Evolutionary conservation across 1,140 invertebrate species (phyloP).

Genomic region (Armadillidium nasatum): DNA sequence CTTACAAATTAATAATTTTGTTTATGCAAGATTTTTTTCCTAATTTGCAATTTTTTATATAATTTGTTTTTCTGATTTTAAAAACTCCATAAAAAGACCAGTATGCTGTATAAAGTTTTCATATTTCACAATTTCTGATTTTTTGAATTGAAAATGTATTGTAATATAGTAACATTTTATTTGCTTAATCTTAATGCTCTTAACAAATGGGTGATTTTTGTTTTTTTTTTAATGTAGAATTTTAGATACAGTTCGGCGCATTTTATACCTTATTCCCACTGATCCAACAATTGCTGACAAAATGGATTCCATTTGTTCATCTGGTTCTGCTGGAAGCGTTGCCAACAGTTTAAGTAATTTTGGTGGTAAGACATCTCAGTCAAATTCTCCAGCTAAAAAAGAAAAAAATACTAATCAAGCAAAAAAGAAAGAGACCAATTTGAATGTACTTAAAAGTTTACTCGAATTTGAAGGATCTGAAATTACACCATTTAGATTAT

Average conservation of each 20-base stretch:
- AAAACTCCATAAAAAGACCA: too few species aligned
- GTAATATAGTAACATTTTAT: too few species aligned
- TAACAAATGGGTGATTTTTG: background rate
- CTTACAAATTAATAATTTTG: too few species aligned
- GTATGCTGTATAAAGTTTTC: too few species aligned
- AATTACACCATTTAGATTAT: conserved; percentile 54
- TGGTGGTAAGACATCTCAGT: conserved; percentile 46
- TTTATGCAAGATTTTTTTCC: too few species aligned
- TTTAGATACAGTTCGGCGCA: conserved; percentile 51
- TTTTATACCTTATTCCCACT: conserved; percentile 56
- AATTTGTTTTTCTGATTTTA: too few species aligned
- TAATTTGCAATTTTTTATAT: too few species aligned
- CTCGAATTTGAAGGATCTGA: conserved; percentile 50
- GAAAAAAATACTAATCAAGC: conserved; percentile 46
- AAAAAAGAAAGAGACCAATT: conserved; percentile 41
- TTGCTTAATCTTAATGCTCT: background rate
- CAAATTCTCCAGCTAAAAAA: conserved; percentile 46
- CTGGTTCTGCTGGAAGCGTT: conserved; percentile 2
- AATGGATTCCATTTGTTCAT: conserved; percentile 50
- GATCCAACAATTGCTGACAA: conserved; percentile 53
- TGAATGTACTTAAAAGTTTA: conserved; percentile 50
- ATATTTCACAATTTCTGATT: too few species aligned
- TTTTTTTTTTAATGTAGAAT: conserved; percentile 49
- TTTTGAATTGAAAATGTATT: too few species aligned
- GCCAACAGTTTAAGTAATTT: conserved; percentile 26